Conservation (phyloP, 2,797 vertebrate genomes). For the Amblyraja radiata region DNA sequence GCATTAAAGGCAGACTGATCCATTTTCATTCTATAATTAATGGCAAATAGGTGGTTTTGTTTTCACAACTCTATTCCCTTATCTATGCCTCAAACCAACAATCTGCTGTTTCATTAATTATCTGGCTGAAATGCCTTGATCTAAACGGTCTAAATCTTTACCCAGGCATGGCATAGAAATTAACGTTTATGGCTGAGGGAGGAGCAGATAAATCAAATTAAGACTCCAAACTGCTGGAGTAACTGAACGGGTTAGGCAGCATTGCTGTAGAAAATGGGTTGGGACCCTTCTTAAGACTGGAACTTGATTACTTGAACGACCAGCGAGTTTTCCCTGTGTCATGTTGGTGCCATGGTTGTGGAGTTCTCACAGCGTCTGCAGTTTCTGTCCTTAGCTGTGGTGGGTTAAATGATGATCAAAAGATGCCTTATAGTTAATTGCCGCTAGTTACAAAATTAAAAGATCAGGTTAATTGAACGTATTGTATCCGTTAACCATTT, state of each 20-base stretch:
- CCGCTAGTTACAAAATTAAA: neutral
- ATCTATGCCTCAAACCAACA: neutral
- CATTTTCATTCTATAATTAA: neutral
- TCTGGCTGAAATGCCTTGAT: neutral
- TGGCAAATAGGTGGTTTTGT: constrained; percentile 20
- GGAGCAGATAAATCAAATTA: too few relatives aligned
- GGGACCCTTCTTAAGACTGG: too few relatives aligned
- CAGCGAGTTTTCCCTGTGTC: neutral
- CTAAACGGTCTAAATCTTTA: neutral
- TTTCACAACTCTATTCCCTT: neutral
- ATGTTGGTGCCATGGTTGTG: neutral
- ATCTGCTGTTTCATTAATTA: neutral
- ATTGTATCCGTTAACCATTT: neutral
- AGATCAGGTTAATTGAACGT: neutral
- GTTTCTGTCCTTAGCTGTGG: neutral
- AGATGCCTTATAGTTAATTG: neutral
- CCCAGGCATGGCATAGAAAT: neutral
- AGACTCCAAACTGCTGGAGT: too few relatives aligned
- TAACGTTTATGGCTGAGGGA: too few relatives aligned
- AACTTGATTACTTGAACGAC: neutral
- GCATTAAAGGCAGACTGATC: neutral
- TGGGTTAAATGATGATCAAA: neutral
- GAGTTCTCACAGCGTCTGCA: neutral
- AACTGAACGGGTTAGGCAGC: too few relatives aligned
- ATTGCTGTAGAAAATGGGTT: too few relatives aligned